These are phyloP conservation scores for Eulemur mongoz DNA, from an alignment of 2,797 vertebrate species.

Conservation along the genomic window DNA sequence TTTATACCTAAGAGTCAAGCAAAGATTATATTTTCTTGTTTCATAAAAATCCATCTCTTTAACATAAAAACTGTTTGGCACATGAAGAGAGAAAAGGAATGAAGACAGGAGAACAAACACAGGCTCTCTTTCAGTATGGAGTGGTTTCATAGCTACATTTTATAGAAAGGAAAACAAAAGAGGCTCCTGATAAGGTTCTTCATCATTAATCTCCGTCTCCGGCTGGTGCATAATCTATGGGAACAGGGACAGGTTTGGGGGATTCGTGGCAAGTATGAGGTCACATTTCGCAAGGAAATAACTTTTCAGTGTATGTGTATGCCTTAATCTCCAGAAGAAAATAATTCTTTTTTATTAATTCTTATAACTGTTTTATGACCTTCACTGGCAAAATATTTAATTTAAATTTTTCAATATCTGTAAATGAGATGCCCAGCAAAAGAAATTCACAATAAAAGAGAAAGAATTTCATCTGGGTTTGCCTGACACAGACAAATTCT, in stretches of 20 bases:
- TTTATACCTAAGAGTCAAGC: slow-evolving; percentile 56
- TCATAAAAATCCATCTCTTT: slow-evolving; percentile 68
- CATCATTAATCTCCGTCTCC: slow-evolving; percentile 83
- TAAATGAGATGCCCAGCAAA: slow-evolving; percentile 9
- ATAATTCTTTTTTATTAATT: slow-evolving; percentile 24
- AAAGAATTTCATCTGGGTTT: slow-evolving; percentile 16
- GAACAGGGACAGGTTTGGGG: slow-evolving; percentile 78
- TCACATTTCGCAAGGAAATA: slow-evolving; percentile 87
- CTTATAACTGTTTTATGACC: not conserved
- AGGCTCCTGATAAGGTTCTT: slow-evolving; percentile 48
- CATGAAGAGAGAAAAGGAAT: not conserved
- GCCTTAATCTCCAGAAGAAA: slow-evolving; percentile 46
- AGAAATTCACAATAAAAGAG: slow-evolving; percentile 8
- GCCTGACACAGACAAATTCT: slow-evolving; percentile 33
- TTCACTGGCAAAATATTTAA: slow-evolving; percentile 44
- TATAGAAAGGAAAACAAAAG: slow-evolving; percentile 58
- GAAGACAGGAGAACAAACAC: not conserved
- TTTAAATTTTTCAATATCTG: slow-evolving; percentile 11
- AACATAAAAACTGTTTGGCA: slow-evolving; percentile 48
- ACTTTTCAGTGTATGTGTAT: not conserved
- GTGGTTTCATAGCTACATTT: slow-evolving; percentile 12
- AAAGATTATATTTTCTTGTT: slow-evolving; percentile 65
- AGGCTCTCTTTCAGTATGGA: not conserved
- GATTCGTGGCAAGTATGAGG: slow-evolving; percentile 61
- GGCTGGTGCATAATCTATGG: slow-evolving; percentile 79